Evolutionary conservation across 2,797 vertebrate genomes (phyloP), one percentile per base, ranked within the genome.

Genomic region (Coregonus sp.): DNA sequence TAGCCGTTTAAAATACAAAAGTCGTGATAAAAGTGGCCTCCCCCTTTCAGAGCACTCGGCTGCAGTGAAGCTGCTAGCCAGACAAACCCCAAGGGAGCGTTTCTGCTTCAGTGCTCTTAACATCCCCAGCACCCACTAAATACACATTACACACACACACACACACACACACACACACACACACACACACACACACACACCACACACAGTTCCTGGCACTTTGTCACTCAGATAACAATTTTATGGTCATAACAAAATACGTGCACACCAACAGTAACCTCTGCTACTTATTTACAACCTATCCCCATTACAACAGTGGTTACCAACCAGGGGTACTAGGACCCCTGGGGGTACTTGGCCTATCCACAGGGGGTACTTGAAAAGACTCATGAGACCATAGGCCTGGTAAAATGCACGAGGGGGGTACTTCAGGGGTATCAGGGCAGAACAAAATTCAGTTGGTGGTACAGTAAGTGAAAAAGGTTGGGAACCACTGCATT

Each of bases 31-130:
- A 31, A 15, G 40, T 31, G 59, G 56, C 12, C 84, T 86, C 84
- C 84, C 86, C 75, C 12, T 35, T 12, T 59, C 85, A 81, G 86
- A 86, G 78, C 29, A 77, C 88, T 92, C 82, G 80, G 91, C 83
- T 92, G 92, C 86, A 89, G 31, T 33, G 31, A 33, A 33, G 31
- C 9, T 47, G 40, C 40, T 47, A 78, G 89, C 87, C 90, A 87
- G 84, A 85, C 89, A 88, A 93, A 92, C 91, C 93, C 85, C 82
- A 80, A 76, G 90, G 90, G 90, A 91, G 88, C 84, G 78, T 91
- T 94, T 90, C 89, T 91, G 93, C 92, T 87, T 85, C 89, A 87
- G 81, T 84, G 87, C 86, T 89, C 88, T 7, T 89, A 89, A 93
- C 91, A 91, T 91, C 89, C 84, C 84, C 40, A 12, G 40, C 40